phyloP scores from a whole-genome alignment of 2,797 vertebrate genomes.

The Lacerta viridis region DNA sequence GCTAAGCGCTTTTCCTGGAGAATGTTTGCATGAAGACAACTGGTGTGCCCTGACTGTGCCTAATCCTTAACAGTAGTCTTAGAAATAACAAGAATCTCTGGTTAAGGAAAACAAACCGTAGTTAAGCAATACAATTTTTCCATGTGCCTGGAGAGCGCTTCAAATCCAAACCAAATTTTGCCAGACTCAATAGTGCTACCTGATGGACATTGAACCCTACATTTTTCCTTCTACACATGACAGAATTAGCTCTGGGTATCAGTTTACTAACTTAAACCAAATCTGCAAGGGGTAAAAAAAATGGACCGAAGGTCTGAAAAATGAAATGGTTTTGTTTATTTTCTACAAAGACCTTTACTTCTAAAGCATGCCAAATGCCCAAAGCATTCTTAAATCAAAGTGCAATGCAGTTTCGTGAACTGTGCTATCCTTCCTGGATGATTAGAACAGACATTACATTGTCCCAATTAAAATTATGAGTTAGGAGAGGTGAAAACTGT shows the following conservation, averaged over 20 bases:
- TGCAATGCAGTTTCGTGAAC: not conserved
- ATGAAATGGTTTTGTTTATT: not conserved
- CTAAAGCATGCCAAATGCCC: not conserved
- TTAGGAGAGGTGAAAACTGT: not conserved
- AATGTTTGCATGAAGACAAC: not conserved
- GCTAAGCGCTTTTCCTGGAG: not conserved
- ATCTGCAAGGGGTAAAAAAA: too few relatives aligned
- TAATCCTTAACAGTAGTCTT: not conserved
- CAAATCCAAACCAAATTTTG: not conserved
- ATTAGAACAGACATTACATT: not conserved
- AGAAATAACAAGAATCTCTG: not conserved
- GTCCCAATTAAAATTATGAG: not conserved
- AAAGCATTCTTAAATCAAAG: not conserved
- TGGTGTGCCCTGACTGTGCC: not conserved
- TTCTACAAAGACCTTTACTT: not conserved
- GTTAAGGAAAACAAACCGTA: not conserved
- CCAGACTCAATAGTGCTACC: not conserved
- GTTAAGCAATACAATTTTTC: not conserved
- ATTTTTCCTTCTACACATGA: not conserved
- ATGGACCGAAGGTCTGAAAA: not conserved
- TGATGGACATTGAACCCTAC: not conserved
- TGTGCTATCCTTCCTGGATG: not conserved
- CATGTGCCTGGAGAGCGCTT: not conserved
- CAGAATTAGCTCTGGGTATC: not conserved
- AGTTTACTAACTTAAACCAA: not conserved